Evolutionary conservation across 2,888 invertebrate species (phyloP).

Genomic region (Miltochrista miniata): DNA sequence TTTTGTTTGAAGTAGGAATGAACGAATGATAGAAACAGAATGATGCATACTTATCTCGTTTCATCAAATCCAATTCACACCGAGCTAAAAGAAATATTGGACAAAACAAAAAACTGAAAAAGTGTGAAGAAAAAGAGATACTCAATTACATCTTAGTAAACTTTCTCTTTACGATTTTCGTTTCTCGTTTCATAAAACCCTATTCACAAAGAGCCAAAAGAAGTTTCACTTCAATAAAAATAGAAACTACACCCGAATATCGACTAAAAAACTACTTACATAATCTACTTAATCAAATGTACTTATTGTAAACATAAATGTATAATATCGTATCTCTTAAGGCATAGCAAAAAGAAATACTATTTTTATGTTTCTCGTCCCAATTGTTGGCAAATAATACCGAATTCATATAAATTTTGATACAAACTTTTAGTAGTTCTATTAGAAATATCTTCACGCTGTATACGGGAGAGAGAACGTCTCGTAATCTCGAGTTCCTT

Average conservation of each 20-base stretch:
- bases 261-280: neutral
- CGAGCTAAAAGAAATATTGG: too few relatives aligned
- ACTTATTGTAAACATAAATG: constrained; percentile 1
- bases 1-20: too few relatives aligned
- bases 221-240: neutral
- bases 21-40: too few relatives aligned
- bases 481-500: constrained; percentile 20
- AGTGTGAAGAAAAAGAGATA: too few relatives aligned
- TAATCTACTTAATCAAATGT: neutral
- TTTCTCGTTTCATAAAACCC: too few relatives aligned
- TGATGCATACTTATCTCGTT: too few relatives aligned
- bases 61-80: too few relatives aligned
- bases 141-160: too few relatives aligned
- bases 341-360: neutral
- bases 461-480: neutral
- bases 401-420: constrained; percentile 5
- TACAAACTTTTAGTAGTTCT: constrained; percentile 3
- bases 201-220: neutral
- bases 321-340: neutral
- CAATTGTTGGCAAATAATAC: neutral
- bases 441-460: neutral
- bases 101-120: too few relatives aligned
- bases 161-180: too few relatives aligned
- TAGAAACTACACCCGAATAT: neutral
- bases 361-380: constrained; percentile 7